Evolutionary conservation across 2,797 vertebrate species (phyloP).

Genomic region (Micrastur ruficollis): DNA sequence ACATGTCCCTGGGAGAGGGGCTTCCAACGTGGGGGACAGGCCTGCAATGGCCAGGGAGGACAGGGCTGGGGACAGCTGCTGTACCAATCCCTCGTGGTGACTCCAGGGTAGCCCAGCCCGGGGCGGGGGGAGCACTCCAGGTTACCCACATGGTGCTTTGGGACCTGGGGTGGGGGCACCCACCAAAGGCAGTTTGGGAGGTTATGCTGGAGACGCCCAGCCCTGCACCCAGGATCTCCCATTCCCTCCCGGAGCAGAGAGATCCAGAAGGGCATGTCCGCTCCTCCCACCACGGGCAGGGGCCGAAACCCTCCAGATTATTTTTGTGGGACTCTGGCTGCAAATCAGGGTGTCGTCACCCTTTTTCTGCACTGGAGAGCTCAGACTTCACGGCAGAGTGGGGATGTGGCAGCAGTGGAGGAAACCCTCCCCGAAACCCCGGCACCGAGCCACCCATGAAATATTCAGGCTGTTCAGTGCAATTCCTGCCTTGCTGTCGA

Average conservation of each 20-base stretch:
- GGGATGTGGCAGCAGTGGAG: fast-evolving
- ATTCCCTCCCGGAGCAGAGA: background rate
- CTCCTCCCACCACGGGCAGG: background rate
- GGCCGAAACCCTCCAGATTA: fast-evolving
- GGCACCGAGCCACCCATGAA: background rate
- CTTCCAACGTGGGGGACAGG: background rate
- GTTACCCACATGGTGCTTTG: background rate
- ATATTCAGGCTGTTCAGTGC: background rate
- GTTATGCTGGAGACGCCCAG: background rate
- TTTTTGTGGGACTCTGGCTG: background rate
- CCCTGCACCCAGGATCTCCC: fast-evolving
- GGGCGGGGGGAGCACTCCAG: too few relatives aligned
- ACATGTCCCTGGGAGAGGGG: background rate
- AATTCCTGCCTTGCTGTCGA: fast-evolving
- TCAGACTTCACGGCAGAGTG: background rate
- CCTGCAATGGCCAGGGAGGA: background rate
- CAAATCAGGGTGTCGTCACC: too few relatives aligned
- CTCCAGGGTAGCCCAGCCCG: background rate
- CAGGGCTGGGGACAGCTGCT: background rate
- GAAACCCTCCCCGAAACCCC: background rate
- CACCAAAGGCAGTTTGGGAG: background rate
- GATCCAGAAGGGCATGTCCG: fast-evolving
- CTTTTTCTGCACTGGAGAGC: fast-evolving
- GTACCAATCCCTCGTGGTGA: fast-evolving
- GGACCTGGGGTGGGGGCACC: fast-evolving